Conservation (phyloP, 2,113 vertebrate genomes). For the Pluvialis apricaria region DNA sequence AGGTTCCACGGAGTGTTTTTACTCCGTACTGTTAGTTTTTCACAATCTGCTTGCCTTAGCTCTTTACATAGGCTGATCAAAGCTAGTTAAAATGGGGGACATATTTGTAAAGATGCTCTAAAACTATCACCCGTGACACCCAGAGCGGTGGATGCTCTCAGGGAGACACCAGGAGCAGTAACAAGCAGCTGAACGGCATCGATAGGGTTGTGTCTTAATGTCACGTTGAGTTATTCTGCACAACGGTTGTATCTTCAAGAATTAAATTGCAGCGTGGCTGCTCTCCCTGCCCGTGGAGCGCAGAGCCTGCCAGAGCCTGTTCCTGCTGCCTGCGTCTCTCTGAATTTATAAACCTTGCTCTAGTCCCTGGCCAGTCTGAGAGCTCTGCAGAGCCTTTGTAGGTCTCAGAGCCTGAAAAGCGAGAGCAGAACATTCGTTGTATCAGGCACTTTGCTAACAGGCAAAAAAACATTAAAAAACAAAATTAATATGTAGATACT, state of each 20-base stretch:
- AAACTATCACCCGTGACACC: background rate
- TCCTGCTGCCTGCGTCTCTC: background rate
- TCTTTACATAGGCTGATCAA: background rate
- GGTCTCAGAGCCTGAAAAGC: background rate
- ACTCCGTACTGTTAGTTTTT: background rate
- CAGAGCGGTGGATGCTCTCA: background rate
- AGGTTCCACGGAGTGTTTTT: background rate
- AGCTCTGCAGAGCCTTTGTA: background rate
- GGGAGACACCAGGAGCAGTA: background rate
- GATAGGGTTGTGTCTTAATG: background rate
- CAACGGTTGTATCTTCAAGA: background rate
- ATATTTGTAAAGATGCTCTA: background rate
- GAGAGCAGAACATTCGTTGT: background rate
- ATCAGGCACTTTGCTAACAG: background rate
- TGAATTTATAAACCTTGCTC: background rate
- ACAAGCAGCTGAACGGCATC: background rate
- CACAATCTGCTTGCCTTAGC: background rate
- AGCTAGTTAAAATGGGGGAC: background rate
- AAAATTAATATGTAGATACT: background rate
- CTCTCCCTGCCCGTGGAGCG: rapidly evolving
- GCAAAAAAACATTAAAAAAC: background rate
- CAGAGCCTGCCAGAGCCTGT: background rate
- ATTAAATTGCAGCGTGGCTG: background rate
- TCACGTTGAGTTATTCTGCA: background rate
- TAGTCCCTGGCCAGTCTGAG: background rate